Evolutionary conservation across 2,888 invertebrate genomes (phyloP).

Genomic region (Gerosis bhagava): DNA sequence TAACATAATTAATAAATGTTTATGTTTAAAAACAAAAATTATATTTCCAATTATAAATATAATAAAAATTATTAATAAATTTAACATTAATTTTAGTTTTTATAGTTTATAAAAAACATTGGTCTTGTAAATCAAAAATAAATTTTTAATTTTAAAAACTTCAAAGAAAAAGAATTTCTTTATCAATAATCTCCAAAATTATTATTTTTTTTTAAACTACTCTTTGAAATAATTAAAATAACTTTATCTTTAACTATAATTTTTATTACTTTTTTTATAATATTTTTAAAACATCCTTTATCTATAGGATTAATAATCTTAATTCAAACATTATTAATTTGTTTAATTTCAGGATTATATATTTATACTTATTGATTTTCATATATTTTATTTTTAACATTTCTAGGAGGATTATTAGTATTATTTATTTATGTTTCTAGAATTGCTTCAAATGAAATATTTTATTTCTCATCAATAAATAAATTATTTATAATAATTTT

Average conservation of each 20-base stretch:
- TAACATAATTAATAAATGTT: slow-evolving; percentile 82
- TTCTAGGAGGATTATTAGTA: slow-evolving; percentile 84
- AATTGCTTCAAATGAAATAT: slow-evolving; percentile 83
- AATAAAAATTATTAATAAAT: slow-evolving; percentile 66
- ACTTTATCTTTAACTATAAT: slow-evolving; percentile 60
- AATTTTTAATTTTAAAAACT: slow-evolving; percentile 79
- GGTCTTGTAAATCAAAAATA: slow-evolving; percentile 87
- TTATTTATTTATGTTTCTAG: slow-evolving; percentile 85
- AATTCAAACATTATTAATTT: slow-evolving; percentile 74
- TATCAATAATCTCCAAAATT: slow-evolving; percentile 87
- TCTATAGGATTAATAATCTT: slow-evolving; percentile 79
- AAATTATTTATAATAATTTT: slow-evolving; percentile 45
- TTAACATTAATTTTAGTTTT: slow-evolving; percentile 77
- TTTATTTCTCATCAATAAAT: no score
- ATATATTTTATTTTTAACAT: slow-evolving; percentile 83
- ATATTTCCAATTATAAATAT: slow-evolving; percentile 75
- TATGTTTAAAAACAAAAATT: slow-evolving; percentile 79
- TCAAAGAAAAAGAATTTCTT: slow-evolving; percentile 80
- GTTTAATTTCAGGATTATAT: slow-evolving; percentile 69
- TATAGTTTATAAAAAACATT: slow-evolving; percentile 86
- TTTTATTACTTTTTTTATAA: slow-evolving; percentile 49
- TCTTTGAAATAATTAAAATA: slow-evolving; percentile 73
- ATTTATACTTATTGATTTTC: slow-evolving; percentile 81
- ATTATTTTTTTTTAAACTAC: slow-evolving; percentile 86
- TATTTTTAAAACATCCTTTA: slow-evolving; percentile 70